Conservation (phyloP, 1,140 invertebrate genomes). For the roundworm (Caenorhabditis elegans) region WBcel235 BX284602.5:10614001-10614500, state of each 20-base stretch:
- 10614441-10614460: not conserved
- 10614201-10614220: not conserved
- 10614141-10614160: not conserved
- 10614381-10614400: conserved; percentile 9
- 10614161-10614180: not conserved
- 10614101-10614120: not conserved
- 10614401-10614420: not conserved
- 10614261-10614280: not conserved
- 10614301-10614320: not conserved
- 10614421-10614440: not conserved
- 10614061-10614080: not conserved
- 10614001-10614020: not conserved
- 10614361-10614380: not conserved
- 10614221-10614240: conserved; percentile 18
- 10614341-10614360: no score
- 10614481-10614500: conserved; percentile 17
- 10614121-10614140: conserved; percentile 3
- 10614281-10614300: not conserved
- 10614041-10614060: not conserved
- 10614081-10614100: not conserved
- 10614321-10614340: not conserved
- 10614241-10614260: conserved; percentile 13
- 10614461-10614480: conserved; percentile 8
- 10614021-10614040: not conserved
- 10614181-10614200: not conserved